These are phyloP conservation scores for Actinostola sp. DNA, from an alignment of 92 coral and sea anemone species.

Conservation along the genomic window DNA sequence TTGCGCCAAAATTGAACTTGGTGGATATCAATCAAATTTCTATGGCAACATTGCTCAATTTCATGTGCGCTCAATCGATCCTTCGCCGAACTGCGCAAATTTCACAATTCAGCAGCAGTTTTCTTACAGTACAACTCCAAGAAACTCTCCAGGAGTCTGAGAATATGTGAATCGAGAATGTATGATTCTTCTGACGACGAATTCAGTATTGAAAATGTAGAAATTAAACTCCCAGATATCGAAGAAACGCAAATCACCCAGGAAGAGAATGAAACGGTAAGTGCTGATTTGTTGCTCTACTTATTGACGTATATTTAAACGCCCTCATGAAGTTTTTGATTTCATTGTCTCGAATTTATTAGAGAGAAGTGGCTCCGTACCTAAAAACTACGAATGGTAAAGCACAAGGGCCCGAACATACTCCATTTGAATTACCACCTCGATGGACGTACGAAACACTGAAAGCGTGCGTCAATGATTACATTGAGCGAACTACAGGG, in stretches of 20 bases:
- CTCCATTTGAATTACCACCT: slow-evolving; percentile 32
- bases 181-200: not conserved
- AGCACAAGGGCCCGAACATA: slow-evolving; percentile 38
- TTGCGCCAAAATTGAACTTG: not conserved
- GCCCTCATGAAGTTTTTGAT: not conserved
- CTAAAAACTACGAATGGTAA: slow-evolving; percentile 35
- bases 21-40: slow-evolving; percentile 11
- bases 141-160: not conserved
- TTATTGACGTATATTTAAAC: not conserved
- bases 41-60: slow-evolving; percentile 6
- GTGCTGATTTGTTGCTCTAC: not conserved
- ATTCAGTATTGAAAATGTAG: too few species aligned
- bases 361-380: slow-evolving; percentile 38
- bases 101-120: not conserved
- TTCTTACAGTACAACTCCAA: not conserved
- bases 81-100: not conserved
- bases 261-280: slow-evolving; percentile 23
- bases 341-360: not conserved
- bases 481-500: slow-evolving; percentile 25
- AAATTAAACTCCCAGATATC: not conserved
- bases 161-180: not conserved
- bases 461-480: slow-evolving; percentile 21
- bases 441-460: slow-evolving; percentile 39
- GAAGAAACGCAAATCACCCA: slow-evolving; percentile 29
- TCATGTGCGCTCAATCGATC: not conserved